Evolutionary conservation across 2,113 vertebrate genomes (phyloP), one percentile per base, ranked within the genome.

Genomic region (Microtus montanus): DNA sequence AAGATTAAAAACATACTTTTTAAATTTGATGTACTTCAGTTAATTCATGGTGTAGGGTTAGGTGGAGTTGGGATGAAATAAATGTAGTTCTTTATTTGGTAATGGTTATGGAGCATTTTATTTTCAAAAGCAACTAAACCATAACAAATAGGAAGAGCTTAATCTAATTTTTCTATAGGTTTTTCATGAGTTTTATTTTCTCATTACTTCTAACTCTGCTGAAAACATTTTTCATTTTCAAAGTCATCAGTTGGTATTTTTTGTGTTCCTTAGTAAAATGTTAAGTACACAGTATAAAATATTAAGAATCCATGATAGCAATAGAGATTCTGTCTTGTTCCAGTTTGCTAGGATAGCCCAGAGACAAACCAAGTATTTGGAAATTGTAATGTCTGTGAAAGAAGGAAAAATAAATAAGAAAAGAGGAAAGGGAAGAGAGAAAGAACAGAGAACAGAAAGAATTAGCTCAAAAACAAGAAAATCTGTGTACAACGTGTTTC

Each of bases 1-100:
- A 89, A 96, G 95, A 96, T 95, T 83, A 30, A 92, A 96, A 89
- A 84, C 96, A 96, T 89, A 92, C 95, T 41, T 83, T 41, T 87
- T 49, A 95, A 96, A 93, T 89, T 66, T 83, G 78, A 95, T 47
- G 89, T 78, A n/a, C 63, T 93, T 90, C 80, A 91, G 78, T 91
- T 91, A 78, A 87, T 61, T 44, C 28, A 83, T 91, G 58, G 79
- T 95, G 93, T 44, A 28, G 38, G 26, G 78, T 96, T 93, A 71
- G 87, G 61, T 84, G 66, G 68, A 28, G 68, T 88, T 70, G n/a
- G 30, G 28, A 26, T 95, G 35, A 87, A 97, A 87, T 95, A 94
- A 91, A 95, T 87, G 84, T 58, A 80, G 17, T 79, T 95, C 54
- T 96, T 97, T 94, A 9, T 82, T 95, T 97, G 92, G 96, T 94